Evolutionary conservation across 2,797 vertebrate species (phyloP), one percentile per base, ranked within the genome.

Genomic region (Tragelaphus eurycerus): DNA sequence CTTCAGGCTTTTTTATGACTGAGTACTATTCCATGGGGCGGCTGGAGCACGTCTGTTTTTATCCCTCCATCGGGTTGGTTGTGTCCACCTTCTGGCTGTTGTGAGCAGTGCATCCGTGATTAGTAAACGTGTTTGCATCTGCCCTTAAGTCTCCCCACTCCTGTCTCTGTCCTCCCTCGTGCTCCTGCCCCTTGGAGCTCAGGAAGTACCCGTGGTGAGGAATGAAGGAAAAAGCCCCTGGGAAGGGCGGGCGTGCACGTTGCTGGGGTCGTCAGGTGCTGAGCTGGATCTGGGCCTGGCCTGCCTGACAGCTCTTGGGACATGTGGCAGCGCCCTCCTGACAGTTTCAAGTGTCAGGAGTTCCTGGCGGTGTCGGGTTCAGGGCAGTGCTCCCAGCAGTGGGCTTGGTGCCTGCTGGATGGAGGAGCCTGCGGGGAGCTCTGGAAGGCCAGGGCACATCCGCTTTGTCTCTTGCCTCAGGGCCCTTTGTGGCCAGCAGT

Each of bases 1-100:
- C 14, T 6, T 19, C 14, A 3, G n/a, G 60, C 55, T 34, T 86
- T 23, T 62, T 48, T 5, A 16, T 12, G 34, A 3, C 27, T 43
- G 62, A 25, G 6, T 11, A 9, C 5, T 54, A 10, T 2, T 92
- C 29, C 34, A 13, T 2, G 12, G 46, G 4, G 0, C 0, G 3
- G 48, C 31, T 1, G 15, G 48, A 16, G 25, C 55, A 11, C 11
- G 0, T 34, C n/a, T 54, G 67, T 31, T 10, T 64, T 10, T 19
- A 34, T 1, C 25, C 17, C 3, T 57, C 19, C 23, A 1, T 25
- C 8, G 0, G 6, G 16, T 52, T 12, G 31, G 7, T 67, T 17
- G 7, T 81, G 27, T 27, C 43, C 2, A 4, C 12, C 15, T 43
- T 71, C 19, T 1, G 27, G n/a, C 27, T 0, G 7, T 76, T 52